Evolutionary conservation across 23 tunicate species (phyloP), one percentile per base, ranked within the genome.

Genomic region (Halocynthia roretzi): DNA sequence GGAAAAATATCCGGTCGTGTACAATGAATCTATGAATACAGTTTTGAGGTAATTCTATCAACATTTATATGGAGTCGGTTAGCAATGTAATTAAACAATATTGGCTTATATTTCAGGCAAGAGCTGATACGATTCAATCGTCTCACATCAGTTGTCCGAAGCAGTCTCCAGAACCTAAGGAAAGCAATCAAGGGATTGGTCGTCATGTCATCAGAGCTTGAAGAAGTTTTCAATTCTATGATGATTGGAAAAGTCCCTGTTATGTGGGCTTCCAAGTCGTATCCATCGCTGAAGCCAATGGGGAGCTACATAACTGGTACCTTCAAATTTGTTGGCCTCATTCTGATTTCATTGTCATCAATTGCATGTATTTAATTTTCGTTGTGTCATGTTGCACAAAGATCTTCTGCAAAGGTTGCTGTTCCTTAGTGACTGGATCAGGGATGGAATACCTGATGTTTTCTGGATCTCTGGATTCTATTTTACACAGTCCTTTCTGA

Each of bases 401-500:
- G 98, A 93, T 75, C 75, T 93, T 49, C 80, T 87, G 49, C 86
- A 84, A 6, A 70, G 98, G 53, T 86, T 93, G 17, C 90, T 83
- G n/a, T 93, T 93, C 71, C 80, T 93, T 71, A 83, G 84, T 21
- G 86, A 87, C 62, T 93, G 98, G 98, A 93, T 93, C 23, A 62
- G 22, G 17, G 60, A 87, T 66, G 98, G 98, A 55, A 87, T 66
- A 67, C 98, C 98, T 14, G 55, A 87, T 63, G 93, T 88, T 12
- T 93, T 93, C 82, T 93, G 98, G 98, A 84, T 93, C 11, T 93
- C 98, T 18, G 98, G 98, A 65, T 93, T 93, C 67, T 93, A 93
- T 67, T 93, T 93, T 49, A 88, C 98, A 11, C 98, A 93, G 68
- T 87, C 94, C 21, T 93, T 93, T 72, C 81, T 93, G 62, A 93